Evolutionary conservation across 1,140 invertebrate species (phyloP).

Genomic region (Leptinotarsa texana): DNA sequence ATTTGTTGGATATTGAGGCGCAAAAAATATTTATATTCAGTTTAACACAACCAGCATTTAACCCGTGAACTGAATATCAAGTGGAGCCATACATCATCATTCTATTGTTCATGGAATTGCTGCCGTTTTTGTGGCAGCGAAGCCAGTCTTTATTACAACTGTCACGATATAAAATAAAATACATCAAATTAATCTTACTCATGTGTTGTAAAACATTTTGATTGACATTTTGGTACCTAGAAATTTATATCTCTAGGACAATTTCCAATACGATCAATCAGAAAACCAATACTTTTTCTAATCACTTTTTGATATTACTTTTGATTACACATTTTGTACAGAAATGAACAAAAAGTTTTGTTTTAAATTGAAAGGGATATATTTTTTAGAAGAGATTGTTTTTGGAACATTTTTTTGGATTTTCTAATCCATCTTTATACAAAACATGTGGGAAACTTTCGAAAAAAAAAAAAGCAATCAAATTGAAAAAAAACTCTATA

Average conservation of each 20-base stretch:
- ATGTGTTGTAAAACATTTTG: neutral
- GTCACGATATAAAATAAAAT: neutral
- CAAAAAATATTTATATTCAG: neutral
- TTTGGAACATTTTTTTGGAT: no score
- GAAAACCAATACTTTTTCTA: neutral
- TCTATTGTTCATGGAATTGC: neutral
- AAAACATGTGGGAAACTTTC: no score
- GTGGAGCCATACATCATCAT: constrained; percentile 5
- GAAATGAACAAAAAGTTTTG: no score
- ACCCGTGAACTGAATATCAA: neutral
- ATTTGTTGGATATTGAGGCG: neutral
- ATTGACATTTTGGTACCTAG: neutral
- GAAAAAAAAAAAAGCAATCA: no score
- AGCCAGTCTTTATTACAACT: neutral
- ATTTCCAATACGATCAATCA: neutral
- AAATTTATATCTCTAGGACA: neutral
- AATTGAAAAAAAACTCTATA: no score
- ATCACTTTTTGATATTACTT: no score
- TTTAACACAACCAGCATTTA: neutral
- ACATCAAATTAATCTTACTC: neutral
- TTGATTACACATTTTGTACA: no score
- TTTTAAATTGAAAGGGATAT: no score
- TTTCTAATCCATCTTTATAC: no score
- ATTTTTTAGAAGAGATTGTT: no score
- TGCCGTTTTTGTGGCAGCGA: neutral